Evolutionary conservation across 2,113 vertebrate species (phyloP).

Genomic region (Cyprinodon variegatus): DNA sequence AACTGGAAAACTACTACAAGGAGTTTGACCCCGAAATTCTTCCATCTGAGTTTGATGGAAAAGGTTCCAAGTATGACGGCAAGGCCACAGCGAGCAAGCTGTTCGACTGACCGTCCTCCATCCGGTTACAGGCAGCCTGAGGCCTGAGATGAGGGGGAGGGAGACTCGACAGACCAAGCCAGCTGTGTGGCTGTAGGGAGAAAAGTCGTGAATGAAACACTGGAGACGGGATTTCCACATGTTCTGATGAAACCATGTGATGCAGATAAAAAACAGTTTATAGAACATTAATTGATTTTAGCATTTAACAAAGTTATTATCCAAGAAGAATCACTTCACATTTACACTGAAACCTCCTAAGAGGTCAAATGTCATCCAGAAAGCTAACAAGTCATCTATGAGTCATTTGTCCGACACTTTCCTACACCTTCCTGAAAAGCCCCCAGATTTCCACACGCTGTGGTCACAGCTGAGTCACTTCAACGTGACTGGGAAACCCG

Average conservation of each 20-base stretch:
- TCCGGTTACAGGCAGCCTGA: background rate
- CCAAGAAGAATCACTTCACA: background rate
- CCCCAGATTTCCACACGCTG: background rate
- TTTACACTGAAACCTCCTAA: background rate
- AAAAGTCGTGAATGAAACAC: slow-evolving; percentile 24
- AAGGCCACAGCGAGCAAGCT: slow-evolving; percentile 85
- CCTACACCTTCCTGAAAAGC: background rate
- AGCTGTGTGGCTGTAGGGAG: slow-evolving; percentile 42
- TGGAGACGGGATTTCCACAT: background rate
- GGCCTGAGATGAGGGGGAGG: slow-evolving; percentile 28
- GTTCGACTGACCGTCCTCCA: slow-evolving; percentile 80
- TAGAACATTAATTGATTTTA: background rate
- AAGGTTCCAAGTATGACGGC: slow-evolving; percentile 88
- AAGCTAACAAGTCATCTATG: background rate
- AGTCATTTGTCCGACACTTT: background rate
- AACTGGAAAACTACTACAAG: slow-evolving; percentile 90
- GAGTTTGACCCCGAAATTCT: slow-evolving; percentile 92
- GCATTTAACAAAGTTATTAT: background rate
- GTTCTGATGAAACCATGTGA: slow-evolving; percentile 24
- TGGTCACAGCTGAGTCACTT: background rate
- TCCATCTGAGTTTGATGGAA: slow-evolving; percentile 92
- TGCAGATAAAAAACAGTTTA: background rate
- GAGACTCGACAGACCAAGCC: slow-evolving; percentile 14
- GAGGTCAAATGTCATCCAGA: background rate
- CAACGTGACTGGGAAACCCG: background rate